These are phyloP conservation scores for Germaria angustata DNA, from an alignment of 2,888 invertebrate genomes.

Conservation along the genomic window DNA sequence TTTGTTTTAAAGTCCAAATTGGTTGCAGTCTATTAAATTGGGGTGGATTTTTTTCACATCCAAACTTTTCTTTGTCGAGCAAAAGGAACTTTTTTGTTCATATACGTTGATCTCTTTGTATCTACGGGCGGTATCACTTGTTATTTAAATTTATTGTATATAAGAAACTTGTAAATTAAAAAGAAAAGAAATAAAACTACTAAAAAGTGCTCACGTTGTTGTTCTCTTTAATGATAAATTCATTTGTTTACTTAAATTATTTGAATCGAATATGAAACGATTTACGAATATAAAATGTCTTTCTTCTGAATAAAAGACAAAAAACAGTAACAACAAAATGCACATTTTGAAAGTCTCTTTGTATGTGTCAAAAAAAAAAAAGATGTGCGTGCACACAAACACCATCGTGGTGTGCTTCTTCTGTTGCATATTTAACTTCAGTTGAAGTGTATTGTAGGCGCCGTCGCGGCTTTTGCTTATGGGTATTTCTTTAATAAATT, in stretches of 20 bases:
- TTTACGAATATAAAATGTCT: constrained; percentile 51
- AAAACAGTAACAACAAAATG: constrained; percentile 9
- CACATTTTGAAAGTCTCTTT: constrained; percentile 34
- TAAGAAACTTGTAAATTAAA: constrained; percentile 12
- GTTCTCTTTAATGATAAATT: constrained; percentile 40
- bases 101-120: neutral
- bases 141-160: neutral
- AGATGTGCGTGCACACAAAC: constrained; percentile 44
- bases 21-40: constrained; percentile 1
- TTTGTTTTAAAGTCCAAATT: neutral
- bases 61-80: constrained; percentile 19
- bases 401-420: constrained; percentile 23
- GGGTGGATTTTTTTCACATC: constrained; percentile 22
- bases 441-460: constrained; percentile 49
- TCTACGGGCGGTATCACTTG: constrained; percentile 15
- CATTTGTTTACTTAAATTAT: constrained; percentile 55
- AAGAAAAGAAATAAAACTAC: neutral
- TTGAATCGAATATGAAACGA: constrained; percentile 52
- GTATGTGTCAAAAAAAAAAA: constrained; percentile 43
- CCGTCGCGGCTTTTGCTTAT: constrained; percentile 46
- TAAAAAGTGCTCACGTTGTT: constrained; percentile 40
- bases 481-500: constrained; percentile 30
- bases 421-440: constrained; percentile 14
- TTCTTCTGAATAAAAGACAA: constrained; percentile 42
- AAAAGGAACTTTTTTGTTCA: constrained; percentile 3